Evolutionary conservation across 2,797 vertebrate species (phyloP).

Genomic region (Lerista edwardsae): DNA sequence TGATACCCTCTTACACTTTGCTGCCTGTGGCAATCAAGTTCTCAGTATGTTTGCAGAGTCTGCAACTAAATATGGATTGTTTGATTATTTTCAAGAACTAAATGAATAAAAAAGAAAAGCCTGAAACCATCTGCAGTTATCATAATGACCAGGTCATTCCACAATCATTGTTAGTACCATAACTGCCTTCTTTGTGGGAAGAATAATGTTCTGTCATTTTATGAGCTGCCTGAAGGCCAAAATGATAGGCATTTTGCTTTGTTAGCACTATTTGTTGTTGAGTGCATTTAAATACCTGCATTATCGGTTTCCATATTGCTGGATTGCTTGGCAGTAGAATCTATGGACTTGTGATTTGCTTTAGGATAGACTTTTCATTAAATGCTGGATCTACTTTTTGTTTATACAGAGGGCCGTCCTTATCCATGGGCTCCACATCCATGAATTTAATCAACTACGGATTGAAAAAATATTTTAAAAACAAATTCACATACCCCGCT

Average conservation of each 20-base stretch:
- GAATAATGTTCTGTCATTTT: slow-evolving; percentile 10
- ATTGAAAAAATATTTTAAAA: not conserved
- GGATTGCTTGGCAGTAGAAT: slow-evolving; percentile 20
- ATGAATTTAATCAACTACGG: too few relatives aligned
- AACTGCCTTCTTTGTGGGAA: slow-evolving; percentile 12
- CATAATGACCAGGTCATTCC: slow-evolving; percentile 18
- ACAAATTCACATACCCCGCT: too few relatives aligned
- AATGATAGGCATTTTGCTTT: slow-evolving; percentile 8
- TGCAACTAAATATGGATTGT: not conserved
- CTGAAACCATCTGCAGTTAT: slow-evolving; percentile 16
- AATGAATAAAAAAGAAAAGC: not conserved
- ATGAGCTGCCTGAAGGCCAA: slow-evolving; percentile 5
- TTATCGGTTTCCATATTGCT: not conserved
- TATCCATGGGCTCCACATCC: not conserved
- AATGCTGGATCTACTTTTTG: not conserved
- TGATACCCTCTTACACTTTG: not conserved
- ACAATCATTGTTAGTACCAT: slow-evolving; percentile 17
- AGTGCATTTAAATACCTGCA: not conserved
- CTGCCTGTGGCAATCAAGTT: slow-evolving; percentile 14
- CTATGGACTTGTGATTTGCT: not conserved
- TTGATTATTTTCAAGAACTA: slow-evolving; percentile 3
- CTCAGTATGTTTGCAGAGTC: accelerated
- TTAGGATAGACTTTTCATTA: not conserved
- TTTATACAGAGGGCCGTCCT: not conserved
- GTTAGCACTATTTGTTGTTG: slow-evolving; percentile 18